Percentiles rank a stretch among this genome's conserved stretches.
Conservation (phyloP, 2,888 invertebrate species). For the Ametastegia equiseti region DNA sequence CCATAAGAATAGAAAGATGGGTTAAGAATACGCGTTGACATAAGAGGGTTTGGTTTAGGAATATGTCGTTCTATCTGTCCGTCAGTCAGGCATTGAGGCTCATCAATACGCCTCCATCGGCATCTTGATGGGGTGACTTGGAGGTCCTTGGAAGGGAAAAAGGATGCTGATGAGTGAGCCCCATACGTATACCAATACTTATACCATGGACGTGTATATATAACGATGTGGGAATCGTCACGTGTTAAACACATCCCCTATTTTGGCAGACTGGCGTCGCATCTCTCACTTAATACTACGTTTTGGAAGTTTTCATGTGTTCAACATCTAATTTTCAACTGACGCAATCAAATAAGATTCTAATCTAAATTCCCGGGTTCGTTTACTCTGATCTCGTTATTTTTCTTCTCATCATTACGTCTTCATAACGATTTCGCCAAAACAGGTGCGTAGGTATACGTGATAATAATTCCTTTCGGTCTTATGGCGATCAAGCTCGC, state of each 20-base stretch:
- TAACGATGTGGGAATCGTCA: constrained; percentile 40
- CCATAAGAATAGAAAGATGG: not conserved
- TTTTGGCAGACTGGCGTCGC: too few species aligned
- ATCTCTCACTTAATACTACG: constrained; percentile 22
- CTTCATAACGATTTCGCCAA: not conserved
- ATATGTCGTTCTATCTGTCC: constrained; percentile 39
- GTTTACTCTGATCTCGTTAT: not conserved
- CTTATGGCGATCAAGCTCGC: not conserved
- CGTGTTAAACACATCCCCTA: constrained; percentile 39
- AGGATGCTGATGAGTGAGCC: constrained; percentile 44
- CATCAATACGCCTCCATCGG: constrained; percentile 48
- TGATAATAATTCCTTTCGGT: too few species aligned
- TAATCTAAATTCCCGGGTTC: not conserved
- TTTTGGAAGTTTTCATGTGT: constrained; percentile 30
- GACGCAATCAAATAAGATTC: not conserved
- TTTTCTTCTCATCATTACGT: not conserved
- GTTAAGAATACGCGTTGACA: constrained; percentile 41
- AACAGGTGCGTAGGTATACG: constrained; percentile 3
- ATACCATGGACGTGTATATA: not conserved
- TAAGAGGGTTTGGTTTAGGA: constrained; percentile 5
- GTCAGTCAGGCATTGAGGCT: constrained; percentile 46
- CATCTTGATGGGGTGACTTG: constrained; percentile 46
- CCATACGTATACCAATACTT: constrained; percentile 9
- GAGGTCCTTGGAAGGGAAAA: constrained; percentile 42
- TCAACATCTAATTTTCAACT: constrained; percentile 28